Evolutionary conservation across 2,113 vertebrate genomes (phyloP), one percentile per base, ranked within the genome.

Genomic region (Neomonachus schauinslandi): DNA sequence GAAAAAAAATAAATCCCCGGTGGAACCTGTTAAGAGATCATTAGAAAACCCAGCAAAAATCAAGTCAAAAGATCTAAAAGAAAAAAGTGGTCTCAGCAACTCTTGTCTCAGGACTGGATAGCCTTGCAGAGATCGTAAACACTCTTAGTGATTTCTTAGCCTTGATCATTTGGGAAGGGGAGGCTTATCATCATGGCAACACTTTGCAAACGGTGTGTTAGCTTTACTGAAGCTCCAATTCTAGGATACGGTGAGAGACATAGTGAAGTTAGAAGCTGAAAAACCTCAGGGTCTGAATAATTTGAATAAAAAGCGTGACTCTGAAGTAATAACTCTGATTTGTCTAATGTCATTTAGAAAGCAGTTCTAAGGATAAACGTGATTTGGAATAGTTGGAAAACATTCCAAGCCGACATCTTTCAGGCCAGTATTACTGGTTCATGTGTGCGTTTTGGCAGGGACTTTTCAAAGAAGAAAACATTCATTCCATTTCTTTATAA

Each of bases 131-230:
- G 51, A 33, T 6, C 13, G 3, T 28, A 1, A 26, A 77, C 19
- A 5, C 16, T 93, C 79, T 89, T 5, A 49, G 65, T 0, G 1
- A 10, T 11, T 7, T 21, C 85, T 57, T 67, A 24, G 18, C 69
- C n/a, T 76, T 26, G n/a, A 18, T 42, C 36, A 6, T 3, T 4
- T 12, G 67, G 36, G 7, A 11, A 14, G 2, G 2, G 71, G 53
- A 57, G 15, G 33, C 3, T 87, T n/a, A 49, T 10, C 0, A 1
- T 4, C 0, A 1, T 4, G 51, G 19, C 16, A 0, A 21, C n/a
- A 11, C 15, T 53, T 53, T 33, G 79, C 65, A 77, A 63, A 53
- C 7, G 14, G 42, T 1, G 4, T 59, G 10, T 36, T 65, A 16
- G 21, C 65, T 39, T 26, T 2, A 24, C 22, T 53, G 49, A 33